Evolutionary conservation across 30 jellyfish, hydroid and myxozoan species (phyloP).

Genomic region (Mastigias papua): DNA sequence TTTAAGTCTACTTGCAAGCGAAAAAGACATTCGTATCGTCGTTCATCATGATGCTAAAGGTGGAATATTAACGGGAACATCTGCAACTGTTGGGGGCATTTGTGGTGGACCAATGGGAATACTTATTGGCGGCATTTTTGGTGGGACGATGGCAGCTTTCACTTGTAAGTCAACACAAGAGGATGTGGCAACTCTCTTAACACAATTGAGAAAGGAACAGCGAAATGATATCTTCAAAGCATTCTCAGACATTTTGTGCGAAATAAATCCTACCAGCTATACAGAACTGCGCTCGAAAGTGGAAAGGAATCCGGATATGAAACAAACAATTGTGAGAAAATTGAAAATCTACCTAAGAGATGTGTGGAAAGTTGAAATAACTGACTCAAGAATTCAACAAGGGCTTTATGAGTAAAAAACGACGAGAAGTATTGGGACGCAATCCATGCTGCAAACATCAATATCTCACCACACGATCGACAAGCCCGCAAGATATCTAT

Average conservation of each 20-base stretch:
- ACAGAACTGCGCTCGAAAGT: slow-evolving; percentile 69
- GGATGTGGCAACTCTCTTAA: slow-evolving; percentile 61
- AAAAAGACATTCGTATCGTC: slow-evolving; percentile 65
- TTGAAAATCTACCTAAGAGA: slow-evolving; percentile 49
- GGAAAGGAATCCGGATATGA: slow-evolving; percentile 73
- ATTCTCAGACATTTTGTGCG: slow-evolving; percentile 49
- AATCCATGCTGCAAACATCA: too few species aligned
- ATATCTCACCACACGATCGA: too few species aligned
- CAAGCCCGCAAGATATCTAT: too few species aligned
- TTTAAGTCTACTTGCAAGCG: slow-evolving; percentile 71
- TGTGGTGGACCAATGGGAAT: slow-evolving; percentile 88
- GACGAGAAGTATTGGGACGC: too few species aligned
- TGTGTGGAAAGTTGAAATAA: slow-evolving; percentile 66
- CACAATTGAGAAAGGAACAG: slow-evolving; percentile 62
- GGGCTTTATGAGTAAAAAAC: slow-evolving; percentile 52
- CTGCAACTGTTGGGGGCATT: slow-evolving; percentile 92
- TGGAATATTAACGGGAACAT: slow-evolving; percentile 83
- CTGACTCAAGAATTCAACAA: slow-evolving; percentile 63
- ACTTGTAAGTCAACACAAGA: slow-evolving; percentile 69
- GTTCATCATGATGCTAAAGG: slow-evolving; percentile 78
- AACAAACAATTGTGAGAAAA: slow-evolving; percentile 59
- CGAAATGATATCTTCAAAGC: slow-evolving; percentile 54
- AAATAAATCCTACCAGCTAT: slow-evolving; percentile 43
- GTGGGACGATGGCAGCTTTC: slow-evolving; percentile 89
- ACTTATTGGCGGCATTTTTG: slow-evolving; percentile 76